Evolutionary conservation across 2,797 vertebrate genomes (phyloP).

Genomic region (Allobates femoralis): DNA sequence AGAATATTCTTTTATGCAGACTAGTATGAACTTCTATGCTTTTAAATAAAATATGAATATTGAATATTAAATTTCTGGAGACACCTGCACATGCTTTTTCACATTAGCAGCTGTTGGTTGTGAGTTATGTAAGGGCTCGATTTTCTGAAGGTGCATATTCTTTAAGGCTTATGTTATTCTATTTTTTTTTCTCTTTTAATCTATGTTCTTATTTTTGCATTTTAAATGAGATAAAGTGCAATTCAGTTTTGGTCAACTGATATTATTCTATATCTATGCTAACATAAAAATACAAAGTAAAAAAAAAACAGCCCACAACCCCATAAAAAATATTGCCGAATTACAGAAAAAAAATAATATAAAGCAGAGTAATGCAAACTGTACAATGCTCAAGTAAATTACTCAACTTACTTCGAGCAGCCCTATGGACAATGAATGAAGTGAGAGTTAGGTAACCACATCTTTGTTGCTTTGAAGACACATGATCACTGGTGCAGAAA

Average conservation of each 20-base stretch:
- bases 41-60: conserved; percentile 8
- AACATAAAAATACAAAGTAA: neutral
- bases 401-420: too few relatives aligned
- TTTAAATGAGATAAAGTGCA: neutral
- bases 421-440: too few relatives aligned
- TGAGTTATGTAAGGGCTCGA: neutral
- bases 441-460: too few relatives aligned
- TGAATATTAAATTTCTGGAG: neutral
- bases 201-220: neutral
- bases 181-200: neutral
- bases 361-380: too few relatives aligned
- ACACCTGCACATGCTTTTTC: conserved; percentile 27
- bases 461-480: too few relatives aligned
- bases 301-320: too few relatives aligned
- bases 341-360: too few relatives aligned
- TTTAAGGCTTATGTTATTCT: neutral
- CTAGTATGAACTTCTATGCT: neutral
- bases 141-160: neutral
- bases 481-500: too few relatives aligned
- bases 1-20: neutral
- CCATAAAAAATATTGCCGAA: too few relatives aligned
- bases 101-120: conserved; percentile 1
- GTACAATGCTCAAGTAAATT: too few relatives aligned
- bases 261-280: neutral
- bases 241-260: neutral